Percentiles rank a stretch among this genome's conserved stretches.
These are phyloP conservation scores for Anadara kagoshimensis DNA, from an alignment of 1,140 invertebrate genomes.

Conservation along the genomic window DNA sequence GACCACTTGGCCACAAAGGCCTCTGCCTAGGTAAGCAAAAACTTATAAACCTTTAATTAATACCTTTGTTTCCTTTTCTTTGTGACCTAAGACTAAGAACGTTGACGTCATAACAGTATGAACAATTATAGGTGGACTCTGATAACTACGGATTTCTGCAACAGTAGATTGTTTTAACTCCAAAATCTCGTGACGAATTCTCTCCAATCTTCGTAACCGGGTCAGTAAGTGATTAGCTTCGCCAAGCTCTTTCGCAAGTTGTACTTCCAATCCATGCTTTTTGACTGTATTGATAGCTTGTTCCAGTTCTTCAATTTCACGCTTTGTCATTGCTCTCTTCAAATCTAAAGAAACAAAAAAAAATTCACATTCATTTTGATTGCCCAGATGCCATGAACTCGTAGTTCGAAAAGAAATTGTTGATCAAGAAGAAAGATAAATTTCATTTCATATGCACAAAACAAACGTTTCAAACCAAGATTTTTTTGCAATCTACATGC, in stretches of 20 bases:
- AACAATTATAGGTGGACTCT: conserved; percentile 66
- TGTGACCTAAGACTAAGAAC: conserved; percentile 67
- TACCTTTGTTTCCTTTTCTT: conserved; percentile 71
- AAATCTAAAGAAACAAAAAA: conserved; percentile 50
- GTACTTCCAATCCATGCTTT: conserved; percentile 65
- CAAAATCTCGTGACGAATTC: conserved; percentile 71
- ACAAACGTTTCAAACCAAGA: too few relatives aligned
- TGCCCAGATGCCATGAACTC: too few relatives aligned
- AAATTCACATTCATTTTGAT: too few relatives aligned
- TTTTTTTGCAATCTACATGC: too few relatives aligned
- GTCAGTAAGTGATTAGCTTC: conserved; percentile 61
- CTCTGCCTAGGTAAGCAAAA: too few relatives aligned
- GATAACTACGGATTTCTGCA: conserved; percentile 70
- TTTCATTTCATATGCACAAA: too few relatives aligned
- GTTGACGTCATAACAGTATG: conserved; percentile 70
- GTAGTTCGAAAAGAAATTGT: too few relatives aligned
- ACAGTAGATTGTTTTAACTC: conserved; percentile 71
- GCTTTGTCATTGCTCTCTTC: conserved; percentile 58
- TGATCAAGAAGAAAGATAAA: too few relatives aligned
- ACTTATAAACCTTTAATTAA: too few relatives aligned
- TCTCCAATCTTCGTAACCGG: conserved; percentile 61
- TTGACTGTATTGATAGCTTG: conserved; percentile 67
- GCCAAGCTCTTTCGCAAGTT: conserved; percentile 59
- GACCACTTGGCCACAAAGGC: too few relatives aligned
- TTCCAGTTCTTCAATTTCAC: conserved; percentile 64